Percentiles rank a stretch among this genome's conserved stretches.
Evolutionary conservation across 2,797 vertebrate genomes (phyloP).

Genomic region (Parambassis ranga): DNA sequence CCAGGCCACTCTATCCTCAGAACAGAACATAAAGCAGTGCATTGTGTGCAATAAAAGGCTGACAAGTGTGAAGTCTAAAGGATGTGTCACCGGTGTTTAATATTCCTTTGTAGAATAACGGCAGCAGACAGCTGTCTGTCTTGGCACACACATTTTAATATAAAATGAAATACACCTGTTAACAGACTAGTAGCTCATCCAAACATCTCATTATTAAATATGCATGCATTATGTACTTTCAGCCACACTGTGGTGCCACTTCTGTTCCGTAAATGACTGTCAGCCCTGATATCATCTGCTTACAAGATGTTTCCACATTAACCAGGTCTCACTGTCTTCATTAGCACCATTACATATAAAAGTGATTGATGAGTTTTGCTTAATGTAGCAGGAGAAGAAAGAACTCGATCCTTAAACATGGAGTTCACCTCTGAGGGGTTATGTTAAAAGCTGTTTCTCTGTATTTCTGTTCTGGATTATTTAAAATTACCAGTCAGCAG

Average conservation of each 20-base stretch:
- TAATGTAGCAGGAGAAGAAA: too few relatives aligned
- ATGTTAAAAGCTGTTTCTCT: too few relatives aligned
- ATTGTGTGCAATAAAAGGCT: constrained; percentile 3
- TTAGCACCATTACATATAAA: background rate
- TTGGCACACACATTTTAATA: background rate
- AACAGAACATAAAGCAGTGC: background rate
- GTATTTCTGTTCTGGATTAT: too few relatives aligned
- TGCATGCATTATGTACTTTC: background rate
- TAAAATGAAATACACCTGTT: background rate
- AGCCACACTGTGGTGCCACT: constrained; percentile 4
- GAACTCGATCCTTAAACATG: too few relatives aligned
- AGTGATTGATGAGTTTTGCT: too few relatives aligned
- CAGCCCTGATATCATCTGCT: background rate
- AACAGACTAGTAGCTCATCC: background rate
- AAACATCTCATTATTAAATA: background rate
- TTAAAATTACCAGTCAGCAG: too few relatives aligned
- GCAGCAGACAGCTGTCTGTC: background rate
- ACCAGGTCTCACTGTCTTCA: background rate
- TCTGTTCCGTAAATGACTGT: background rate
- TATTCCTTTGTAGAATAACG: constrained; percentile 11
- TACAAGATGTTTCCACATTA: background rate
- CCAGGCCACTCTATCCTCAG: background rate
- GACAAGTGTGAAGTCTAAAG: background rate
- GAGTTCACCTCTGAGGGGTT: too few relatives aligned
- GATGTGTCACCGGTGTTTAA: constrained; percentile 19